Evolutionary conservation across 2,113 vertebrate species (phyloP), one percentile per base, ranked within the genome.

Genomic region (Siniperca chuatsi): DNA sequence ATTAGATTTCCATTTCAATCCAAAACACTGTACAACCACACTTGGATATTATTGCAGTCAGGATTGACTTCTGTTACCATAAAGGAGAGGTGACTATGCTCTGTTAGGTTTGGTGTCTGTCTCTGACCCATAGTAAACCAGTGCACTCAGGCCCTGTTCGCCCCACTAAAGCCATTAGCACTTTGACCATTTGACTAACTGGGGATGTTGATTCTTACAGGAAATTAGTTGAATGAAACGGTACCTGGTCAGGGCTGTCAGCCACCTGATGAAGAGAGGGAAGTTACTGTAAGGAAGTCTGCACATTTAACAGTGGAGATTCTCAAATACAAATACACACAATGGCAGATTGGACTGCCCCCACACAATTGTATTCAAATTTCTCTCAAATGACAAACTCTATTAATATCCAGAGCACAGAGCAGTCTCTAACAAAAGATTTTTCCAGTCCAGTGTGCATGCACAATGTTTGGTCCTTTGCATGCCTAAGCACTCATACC

Each of bases 131-230:
- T 16, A 37, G 10, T 68, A 23, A 52, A 29, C 72, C 64, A 75
- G 35, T 52, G n/a, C 35, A 69, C 52, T 54, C 1, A 44, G 35
- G 25, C 10, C 13, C n/a, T 52, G 1, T 69, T 70, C 62, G 55
- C 44, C 44, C 25, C 29, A 50, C 29, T 68, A 61, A 76, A 69
- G 9, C 37, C 50, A 83, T 72, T 78, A 65, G 60, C 37, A 40
- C 67, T 64, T 55, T 40, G 25, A 65, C 37, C 48, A 21, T 46
- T 64, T 33, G n/a, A 71, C 18, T 54, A 10, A 70, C 46, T 71
- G 57, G 65, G 67, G 13, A 48, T 37, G 71, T 83, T 64, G 5
- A 46, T 46, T 65, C 50, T 33, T 50, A n/a, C 11, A 78, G 42
- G 42, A 57, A 58, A 60, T 73, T 7, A 73, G 6, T 10, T 52